A percentile compares a stretch with the other conserved stretches of the same genome.
phyloP scores from a whole-genome alignment of 2,888 invertebrate genomes.

The Ligdia adustata region DNA sequence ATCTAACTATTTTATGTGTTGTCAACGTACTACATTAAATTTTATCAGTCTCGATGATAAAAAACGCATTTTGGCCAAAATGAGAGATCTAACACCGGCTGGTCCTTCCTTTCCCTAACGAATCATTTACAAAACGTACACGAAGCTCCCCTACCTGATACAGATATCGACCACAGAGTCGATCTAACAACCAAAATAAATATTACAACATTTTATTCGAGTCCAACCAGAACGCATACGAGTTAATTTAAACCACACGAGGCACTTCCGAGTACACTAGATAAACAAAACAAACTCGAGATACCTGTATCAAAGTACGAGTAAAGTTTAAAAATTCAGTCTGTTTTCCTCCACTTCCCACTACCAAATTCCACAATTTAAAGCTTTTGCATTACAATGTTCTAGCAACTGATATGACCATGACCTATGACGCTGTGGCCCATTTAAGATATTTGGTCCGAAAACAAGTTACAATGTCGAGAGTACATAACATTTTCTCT shows the following conservation, averaged over 20 bases:
- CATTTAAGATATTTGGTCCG: slow-evolving; percentile 67
- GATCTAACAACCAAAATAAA: slow-evolving; percentile 28
- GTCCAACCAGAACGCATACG: slow-evolving; percentile 32
- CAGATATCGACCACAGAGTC: slow-evolving; percentile 58
- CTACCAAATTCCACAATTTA: slow-evolving; percentile 73
- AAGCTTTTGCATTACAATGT: slow-evolving; percentile 73
- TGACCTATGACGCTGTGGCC: slow-evolving; percentile 56
- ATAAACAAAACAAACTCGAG: slow-evolving; percentile 60
- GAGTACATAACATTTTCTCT: slow-evolving; percentile 38
- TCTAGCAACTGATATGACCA: slow-evolving; percentile 57
- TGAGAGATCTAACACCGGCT: slow-evolving; percentile 72
- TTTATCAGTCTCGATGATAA: slow-evolving; percentile 80
- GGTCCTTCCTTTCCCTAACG: slow-evolving; percentile 41
- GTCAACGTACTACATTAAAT: slow-evolving; percentile 69
- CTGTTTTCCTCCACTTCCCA: slow-evolving; percentile 69
- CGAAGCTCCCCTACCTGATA: slow-evolving; percentile 62
- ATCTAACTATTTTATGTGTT: slow-evolving; percentile 74
- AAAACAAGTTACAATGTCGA: slow-evolving; percentile 37
- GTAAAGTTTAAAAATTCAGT: slow-evolving; percentile 77
- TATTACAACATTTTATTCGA: slow-evolving; percentile 33
- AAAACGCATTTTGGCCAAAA: slow-evolving; percentile 81
- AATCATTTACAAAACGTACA: slow-evolving; percentile 28
- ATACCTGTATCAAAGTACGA: slow-evolving; percentile 77
- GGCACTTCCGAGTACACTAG: slow-evolving; percentile 58
- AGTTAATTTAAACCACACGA: slow-evolving; percentile 38